A percentile compares a stretch with the other conserved stretches of the same genome.
Conservation (phyloP, 2,113 vertebrate species). For the Myanophis thanlyinensis region DNA sequence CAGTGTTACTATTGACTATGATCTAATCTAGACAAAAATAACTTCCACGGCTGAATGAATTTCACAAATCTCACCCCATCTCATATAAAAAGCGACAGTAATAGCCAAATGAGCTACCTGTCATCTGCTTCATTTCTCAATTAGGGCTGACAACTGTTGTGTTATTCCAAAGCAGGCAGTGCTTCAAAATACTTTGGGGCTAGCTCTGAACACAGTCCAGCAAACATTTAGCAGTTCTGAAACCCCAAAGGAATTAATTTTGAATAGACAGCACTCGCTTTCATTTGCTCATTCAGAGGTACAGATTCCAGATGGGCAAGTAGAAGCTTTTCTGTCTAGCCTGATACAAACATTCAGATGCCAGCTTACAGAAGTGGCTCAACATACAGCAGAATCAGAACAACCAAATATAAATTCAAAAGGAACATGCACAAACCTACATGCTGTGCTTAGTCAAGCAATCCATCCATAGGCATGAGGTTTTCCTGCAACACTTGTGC, state of each 20-base stretch:
- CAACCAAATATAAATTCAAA: not conserved
- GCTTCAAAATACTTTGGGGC: not conserved
- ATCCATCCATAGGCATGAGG: not conserved
- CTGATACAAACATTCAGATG: not conserved
- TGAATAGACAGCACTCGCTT: not conserved
- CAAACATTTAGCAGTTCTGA: not conserved
- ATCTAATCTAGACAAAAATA: conserved; percentile 1
- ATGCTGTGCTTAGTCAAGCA: not conserved
- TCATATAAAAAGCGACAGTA: not conserved
- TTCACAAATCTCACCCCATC: not conserved
- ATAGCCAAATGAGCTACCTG: not conserved
- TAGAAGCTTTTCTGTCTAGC: not conserved
- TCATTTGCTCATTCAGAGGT: not conserved
- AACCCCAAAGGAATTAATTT: not conserved
- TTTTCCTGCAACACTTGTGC: not conserved
- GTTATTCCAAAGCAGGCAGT: not conserved
- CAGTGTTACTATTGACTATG: not conserved
- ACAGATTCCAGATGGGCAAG: not conserved
- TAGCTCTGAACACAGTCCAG: not conserved
- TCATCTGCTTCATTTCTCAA: not conserved
- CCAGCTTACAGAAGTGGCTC: not conserved
- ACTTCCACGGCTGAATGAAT: not conserved
- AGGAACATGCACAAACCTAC: not conserved
- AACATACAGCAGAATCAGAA: not conserved
- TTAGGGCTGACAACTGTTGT: not conserved